phyloP scores from a whole-genome alignment of 2,888 invertebrate species.

The Amphipyra berbera region DNA sequence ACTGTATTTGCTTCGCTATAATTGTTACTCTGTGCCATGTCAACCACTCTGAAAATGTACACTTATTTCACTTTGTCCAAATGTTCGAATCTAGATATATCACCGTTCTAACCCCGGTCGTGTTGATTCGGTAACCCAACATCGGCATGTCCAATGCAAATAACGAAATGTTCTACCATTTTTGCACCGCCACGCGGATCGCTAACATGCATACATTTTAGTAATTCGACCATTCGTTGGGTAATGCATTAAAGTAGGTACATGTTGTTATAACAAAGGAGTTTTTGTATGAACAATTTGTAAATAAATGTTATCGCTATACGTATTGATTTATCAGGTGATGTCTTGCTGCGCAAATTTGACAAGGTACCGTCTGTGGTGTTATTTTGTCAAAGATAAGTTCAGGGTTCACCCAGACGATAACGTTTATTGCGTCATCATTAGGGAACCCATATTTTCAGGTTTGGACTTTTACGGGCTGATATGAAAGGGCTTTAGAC shows the following conservation, averaged over 20 bases:
- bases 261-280: constrained; percentile 6
- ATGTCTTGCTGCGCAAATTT: too few relatives aligned
- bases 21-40: neutral
- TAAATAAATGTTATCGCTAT: too few relatives aligned
- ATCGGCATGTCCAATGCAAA: constrained; percentile 4
- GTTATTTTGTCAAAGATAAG: too few relatives aligned
- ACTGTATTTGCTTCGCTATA: neutral
- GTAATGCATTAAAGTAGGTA: constrained; percentile 40
- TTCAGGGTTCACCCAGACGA: too few relatives aligned
- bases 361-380: too few relatives aligned
- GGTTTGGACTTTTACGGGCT: too few relatives aligned
- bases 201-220: constrained; percentile 15
- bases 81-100: constrained; percentile 21
- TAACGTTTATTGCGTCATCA: too few relatives aligned
- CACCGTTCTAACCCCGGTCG: constrained; percentile 5
- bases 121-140: constrained; percentile 24
- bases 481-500: too few relatives aligned
- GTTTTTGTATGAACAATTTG: too few relatives aligned
- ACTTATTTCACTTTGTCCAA: neutral
- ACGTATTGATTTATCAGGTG: too few relatives aligned
- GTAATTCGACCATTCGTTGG: constrained; percentile 10
- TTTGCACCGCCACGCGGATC: constrained; percentile 17
- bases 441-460: too few relatives aligned
- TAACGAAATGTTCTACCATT: constrained; percentile 29
- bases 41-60: neutral